Percentiles rank a stretch among this genome's conserved stretches.
Evolutionary conservation across 2,888 invertebrate genomes (phyloP).

Genomic region (Eupeodes latifasciatus): DNA sequence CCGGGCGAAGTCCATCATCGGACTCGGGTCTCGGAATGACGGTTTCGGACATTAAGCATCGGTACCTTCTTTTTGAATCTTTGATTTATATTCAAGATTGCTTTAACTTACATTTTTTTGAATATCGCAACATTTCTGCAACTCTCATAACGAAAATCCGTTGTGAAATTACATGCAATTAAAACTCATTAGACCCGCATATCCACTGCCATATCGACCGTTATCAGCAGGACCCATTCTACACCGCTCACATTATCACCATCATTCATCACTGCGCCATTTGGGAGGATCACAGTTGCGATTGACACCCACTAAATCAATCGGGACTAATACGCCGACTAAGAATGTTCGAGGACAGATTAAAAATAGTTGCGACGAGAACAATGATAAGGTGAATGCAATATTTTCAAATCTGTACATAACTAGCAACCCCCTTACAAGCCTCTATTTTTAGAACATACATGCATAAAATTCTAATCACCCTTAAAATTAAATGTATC

Average conservation of each 20-base stretch:
- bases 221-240: slow-evolving; percentile 84
- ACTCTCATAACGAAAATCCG: slow-evolving; percentile 39
- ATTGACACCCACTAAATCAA: slow-evolving; percentile 78
- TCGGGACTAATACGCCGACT: slow-evolving; percentile 78
- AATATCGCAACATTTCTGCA: slow-evolving; percentile 39
- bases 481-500: slow-evolving; percentile 7
- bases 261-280: slow-evolving; percentile 83
- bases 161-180: slow-evolving; percentile 50
- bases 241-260: slow-evolving; percentile 82
- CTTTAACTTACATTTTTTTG: slow-evolving; percentile 51
- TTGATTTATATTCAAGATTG: slow-evolving; percentile 54
- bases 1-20: slow-evolving; percentile 94
- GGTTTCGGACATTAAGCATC: slow-evolving; percentile 90
- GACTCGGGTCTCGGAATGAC: slow-evolving; percentile 97
- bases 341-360: slow-evolving; percentile 64
- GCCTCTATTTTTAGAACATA: slow-evolving; percentile 20
- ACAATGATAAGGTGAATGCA: slow-evolving; percentile 72
- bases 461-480: background rate
- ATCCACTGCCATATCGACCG: slow-evolving; percentile 84
- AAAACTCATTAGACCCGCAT: slow-evolving; percentile 81
- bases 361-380: slow-evolving; percentile 67
- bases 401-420: slow-evolving; percentile 67
- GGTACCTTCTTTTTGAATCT: slow-evolving; percentile 84
- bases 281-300: slow-evolving; percentile 81
- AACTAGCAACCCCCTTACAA: slow-evolving; percentile 42